A percentile compares a stretch with the other conserved stretches of the same genome.
phyloP scores from a whole-genome alignment of 2,113 vertebrate species.

The Clarias gariepinus region DNA sequence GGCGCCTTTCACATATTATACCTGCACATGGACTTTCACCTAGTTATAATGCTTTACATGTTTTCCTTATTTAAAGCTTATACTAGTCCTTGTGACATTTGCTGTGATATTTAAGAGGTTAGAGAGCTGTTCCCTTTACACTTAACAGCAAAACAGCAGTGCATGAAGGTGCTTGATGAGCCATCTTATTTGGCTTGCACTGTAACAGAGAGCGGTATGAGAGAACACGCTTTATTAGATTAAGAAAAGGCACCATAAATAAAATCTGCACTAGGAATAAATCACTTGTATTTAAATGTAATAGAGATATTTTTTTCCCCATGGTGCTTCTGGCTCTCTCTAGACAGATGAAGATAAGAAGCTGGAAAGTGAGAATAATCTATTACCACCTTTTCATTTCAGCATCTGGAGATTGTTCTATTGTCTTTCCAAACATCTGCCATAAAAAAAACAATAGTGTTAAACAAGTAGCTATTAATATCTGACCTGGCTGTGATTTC shows the following conservation, averaged over 20 bases:
- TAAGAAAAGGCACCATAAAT: neutral
- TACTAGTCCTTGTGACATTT: conserved; percentile 41
- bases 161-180: neutral
- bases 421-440: conserved; percentile 29
- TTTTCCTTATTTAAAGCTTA: conserved; percentile 44
- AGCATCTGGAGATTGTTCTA: conserved; percentile 17
- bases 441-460: neutral
- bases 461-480: conserved; percentile 23
- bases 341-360: neutral
- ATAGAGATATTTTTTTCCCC: neutral
- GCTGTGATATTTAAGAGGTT: conserved; percentile 64
- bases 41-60: conserved; percentile 35
- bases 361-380: conserved; percentile 32
- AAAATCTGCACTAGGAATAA: neutral
- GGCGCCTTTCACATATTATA: conserved; percentile 19
- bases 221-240: neutral
- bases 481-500: conserved; percentile 6
- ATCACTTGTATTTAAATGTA: neutral
- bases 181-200: neutral
- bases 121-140: conserved; percentile 53
- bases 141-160: neutral
- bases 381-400: conserved; percentile 37
- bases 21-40: conserved; percentile 6
- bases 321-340: neutral
- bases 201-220: neutral